Conservation (phyloP, 2,888 invertebrate genomes). For the Epirrhoe alternata region DNA sequence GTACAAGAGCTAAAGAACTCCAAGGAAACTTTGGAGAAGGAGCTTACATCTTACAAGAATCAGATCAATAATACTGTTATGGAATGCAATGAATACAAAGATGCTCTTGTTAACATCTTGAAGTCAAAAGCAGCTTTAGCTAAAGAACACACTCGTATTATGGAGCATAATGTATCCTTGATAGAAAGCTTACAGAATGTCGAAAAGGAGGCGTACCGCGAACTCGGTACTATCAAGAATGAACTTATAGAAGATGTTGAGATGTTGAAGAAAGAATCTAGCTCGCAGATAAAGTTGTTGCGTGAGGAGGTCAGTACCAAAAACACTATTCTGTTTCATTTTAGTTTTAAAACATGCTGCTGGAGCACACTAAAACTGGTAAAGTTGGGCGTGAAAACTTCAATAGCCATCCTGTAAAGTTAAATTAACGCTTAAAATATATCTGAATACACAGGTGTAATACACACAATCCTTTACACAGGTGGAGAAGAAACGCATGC, state of each 20-base stretch:
- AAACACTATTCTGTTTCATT: background rate
- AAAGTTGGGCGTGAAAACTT: no score
- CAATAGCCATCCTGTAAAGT: no score
- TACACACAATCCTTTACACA: conserved; percentile 40
- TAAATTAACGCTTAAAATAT: no score
- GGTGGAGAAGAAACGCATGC: conserved; percentile 72
- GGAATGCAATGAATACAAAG: conserved; percentile 80
- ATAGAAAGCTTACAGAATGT: conserved; percentile 80
- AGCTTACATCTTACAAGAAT: conserved; percentile 67
- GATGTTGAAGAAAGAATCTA: conserved; percentile 73
- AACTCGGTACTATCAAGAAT: conserved; percentile 75
- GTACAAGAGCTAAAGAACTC: conserved; percentile 62
- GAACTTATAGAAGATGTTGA: conserved; percentile 81
- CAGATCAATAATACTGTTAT: conserved; percentile 66
- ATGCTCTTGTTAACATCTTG: conserved; percentile 76
- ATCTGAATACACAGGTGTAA: no score
- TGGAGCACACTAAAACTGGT: no score
- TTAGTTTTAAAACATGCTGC: background rate
- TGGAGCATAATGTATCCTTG: conserved; percentile 79
- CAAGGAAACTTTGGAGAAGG: conserved; percentile 69
- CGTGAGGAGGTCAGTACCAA: conserved; percentile 70
- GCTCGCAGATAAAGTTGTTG: conserved; percentile 71
- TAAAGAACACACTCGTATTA: conserved; percentile 77
- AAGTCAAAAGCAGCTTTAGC: conserved; percentile 78
- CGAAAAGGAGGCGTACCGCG: conserved; percentile 78